Percentiles rank a stretch among this genome's conserved stretches.
Evolutionary conservation across 2,797 vertebrate genomes (phyloP).

Genomic region (Pipistrellus pipistrellus): DNA sequence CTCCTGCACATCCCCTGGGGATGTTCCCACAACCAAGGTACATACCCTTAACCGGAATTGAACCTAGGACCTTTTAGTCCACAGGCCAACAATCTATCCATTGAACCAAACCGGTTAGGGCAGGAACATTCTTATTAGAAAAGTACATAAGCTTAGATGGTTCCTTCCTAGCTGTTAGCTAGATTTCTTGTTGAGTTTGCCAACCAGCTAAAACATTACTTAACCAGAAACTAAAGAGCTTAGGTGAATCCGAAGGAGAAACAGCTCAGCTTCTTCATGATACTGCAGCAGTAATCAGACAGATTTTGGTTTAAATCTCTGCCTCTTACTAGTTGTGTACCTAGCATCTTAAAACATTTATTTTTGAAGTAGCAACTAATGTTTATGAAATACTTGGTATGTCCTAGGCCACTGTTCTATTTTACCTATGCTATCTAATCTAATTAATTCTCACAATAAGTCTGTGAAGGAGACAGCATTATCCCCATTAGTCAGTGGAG

Average conservation of each 20-base stretch:
- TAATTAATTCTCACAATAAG: neutral
- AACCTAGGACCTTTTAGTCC: too few species aligned
- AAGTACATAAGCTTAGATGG: neutral
- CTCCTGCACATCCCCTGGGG: too few species aligned
- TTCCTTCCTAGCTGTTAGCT: constrained; percentile 17
- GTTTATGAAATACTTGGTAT: neutral
- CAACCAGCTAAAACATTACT: neutral
- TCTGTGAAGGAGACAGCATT: neutral
- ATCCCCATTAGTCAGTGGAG: neutral
- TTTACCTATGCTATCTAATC: neutral
- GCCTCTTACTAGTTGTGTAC: neutral
- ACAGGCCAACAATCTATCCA: too few species aligned
- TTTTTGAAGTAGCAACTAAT: neutral
- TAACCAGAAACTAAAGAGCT: neutral
- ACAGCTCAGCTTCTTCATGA: neutral
- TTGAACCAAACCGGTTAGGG: too few species aligned
- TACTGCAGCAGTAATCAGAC: neutral
- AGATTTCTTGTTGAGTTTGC: neutral
- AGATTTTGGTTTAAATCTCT: neutral
- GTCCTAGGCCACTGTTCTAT: neutral
- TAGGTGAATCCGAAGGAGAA: neutral
- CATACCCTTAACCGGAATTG: too few species aligned
- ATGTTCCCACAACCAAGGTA: too few species aligned
- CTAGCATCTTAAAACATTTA: constrained; percentile 6
- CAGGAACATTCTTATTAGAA: neutral